A percentile compares a stretch with the other conserved stretches of the same genome.
phyloP scores from a whole-genome alignment of 2,113 vertebrate genomes.

The Sprattus sprattus region DNA sequence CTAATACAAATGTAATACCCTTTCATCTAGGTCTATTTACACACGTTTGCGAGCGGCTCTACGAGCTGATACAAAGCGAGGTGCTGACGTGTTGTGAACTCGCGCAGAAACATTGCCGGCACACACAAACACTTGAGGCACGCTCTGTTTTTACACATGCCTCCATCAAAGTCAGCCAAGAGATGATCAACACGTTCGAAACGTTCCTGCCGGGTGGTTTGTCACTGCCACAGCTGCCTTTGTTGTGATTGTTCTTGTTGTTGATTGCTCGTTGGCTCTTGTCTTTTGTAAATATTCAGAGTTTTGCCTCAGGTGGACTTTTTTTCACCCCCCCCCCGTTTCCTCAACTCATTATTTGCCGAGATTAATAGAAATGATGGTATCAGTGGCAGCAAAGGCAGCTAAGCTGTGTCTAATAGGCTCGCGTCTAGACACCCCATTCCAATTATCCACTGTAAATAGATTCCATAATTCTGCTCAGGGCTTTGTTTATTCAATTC shows the following conservation, averaged over 20 bases:
- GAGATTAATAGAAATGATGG: conserved; percentile 69
- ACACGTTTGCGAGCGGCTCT: not conserved
- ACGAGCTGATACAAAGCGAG: not conserved
- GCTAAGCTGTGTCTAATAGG: conserved; percentile 76
- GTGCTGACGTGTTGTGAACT: not conserved
- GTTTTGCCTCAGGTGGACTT: conserved; percentile 64
- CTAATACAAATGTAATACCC: not conserved
- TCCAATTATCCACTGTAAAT: conserved; percentile 78
- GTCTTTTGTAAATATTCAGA: conserved; percentile 54
- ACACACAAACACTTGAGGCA: not conserved
- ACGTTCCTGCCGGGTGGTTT: not conserved
- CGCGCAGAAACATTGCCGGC: not conserved
- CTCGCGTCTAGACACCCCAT: conserved; percentile 69
- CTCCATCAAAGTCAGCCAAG: not conserved
- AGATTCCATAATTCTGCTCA: conserved; percentile 68
- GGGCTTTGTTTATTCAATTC: conserved; percentile 73
- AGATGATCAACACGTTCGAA: not conserved
- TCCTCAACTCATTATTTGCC: conserved; percentile 69
- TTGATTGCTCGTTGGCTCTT: conserved; percentile 46
- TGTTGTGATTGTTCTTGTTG: conserved; percentile 39
- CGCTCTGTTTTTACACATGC: not conserved
- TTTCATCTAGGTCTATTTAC: not conserved
- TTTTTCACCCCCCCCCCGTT: conserved; percentile 39
- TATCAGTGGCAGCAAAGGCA: conserved; percentile 58
- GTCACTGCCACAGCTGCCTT: conserved; percentile 23